Evolutionary conservation across 2,797 vertebrate species (phyloP), one percentile per base, ranked within the genome.

Genomic region (Alfaro cultratus): DNA sequence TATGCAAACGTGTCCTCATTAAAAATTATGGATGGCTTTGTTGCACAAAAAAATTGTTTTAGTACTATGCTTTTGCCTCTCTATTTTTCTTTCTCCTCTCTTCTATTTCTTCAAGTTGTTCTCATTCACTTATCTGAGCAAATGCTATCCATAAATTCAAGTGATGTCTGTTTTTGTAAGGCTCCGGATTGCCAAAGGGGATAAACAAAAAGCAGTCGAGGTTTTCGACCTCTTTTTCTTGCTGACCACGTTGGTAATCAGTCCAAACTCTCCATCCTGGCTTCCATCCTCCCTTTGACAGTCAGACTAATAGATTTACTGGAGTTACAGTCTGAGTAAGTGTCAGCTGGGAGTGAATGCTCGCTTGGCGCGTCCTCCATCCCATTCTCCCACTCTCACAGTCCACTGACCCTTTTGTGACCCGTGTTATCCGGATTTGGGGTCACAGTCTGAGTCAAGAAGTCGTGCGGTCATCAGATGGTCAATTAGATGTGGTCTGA

Each of bases 351-450:
- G 86, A 83, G 86, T 81, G 83, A 93, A 77, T 23, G 82, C 84
- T 89, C 51, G 26, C 88, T 85, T 80, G 67, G 51, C 86, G 84
- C 43, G 75, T 87, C 81, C 88, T 87, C 85, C 90, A 85, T 94
- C 92, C 93, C 89, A 87, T 91, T 92, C 87, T 73, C 75, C 67
- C 55, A 77, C 92, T 93, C 93, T 92, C 93, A 91, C 87, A 90
- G 82, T 82, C 85, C 64, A 10, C 64, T 87, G 91, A 87, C 90
- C 91, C 85, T 81, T 79, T 76, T 78, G 1, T 83, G 89, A 91
- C 87, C 87, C 51, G 77, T 16, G 87, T 83, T 86, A 55, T 86
- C 80, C 79, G 78, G 15, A 43, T 79, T 78, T 45, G 64, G 86
- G 90, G 92, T 93, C 91, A 88, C 67, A 86, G 89, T 84, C 91